Evolutionary conservation across 2,888 invertebrate genomes (phyloP).

Genomic region (Endotricha flammealis): DNA sequence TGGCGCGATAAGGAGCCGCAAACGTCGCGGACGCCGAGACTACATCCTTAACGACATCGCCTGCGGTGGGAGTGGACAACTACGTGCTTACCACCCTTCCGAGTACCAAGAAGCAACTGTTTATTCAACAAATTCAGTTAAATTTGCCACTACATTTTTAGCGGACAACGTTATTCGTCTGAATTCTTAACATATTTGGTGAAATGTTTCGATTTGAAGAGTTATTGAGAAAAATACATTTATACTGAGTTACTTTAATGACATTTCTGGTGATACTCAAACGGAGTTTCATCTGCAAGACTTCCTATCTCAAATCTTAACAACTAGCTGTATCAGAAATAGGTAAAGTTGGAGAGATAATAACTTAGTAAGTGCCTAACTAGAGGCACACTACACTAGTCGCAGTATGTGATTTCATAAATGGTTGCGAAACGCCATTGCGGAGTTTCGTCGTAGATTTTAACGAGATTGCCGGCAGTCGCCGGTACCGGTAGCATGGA

Average conservation of each 20-base stretch:
- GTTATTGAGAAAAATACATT: too few species aligned
- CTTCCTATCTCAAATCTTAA: too few species aligned
- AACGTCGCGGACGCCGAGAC: constrained; percentile 34
- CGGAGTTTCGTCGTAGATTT: constrained; percentile 63
- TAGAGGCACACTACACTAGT: constrained; percentile 46
- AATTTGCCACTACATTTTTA: neutral
- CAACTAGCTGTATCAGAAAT: constrained; percentile 9
- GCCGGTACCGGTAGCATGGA: constrained; percentile 49
- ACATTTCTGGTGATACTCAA: too few species aligned
- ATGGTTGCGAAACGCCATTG: constrained; percentile 47
- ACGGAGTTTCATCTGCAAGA: too few species aligned
- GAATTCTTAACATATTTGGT: too few species aligned
- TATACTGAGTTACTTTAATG: too few species aligned
- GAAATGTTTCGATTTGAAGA: too few species aligned
- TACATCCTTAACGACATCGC: constrained; percentile 59
- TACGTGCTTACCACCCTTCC: constrained; percentile 37
- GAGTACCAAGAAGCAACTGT: constrained; percentile 7
- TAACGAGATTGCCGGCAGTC: constrained; percentile 70
- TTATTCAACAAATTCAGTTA: neutral
- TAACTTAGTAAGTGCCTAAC: constrained; percentile 24
- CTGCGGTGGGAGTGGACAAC: constrained; percentile 58
- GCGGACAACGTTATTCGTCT: too few species aligned
- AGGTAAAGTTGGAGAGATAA: constrained; percentile 14
- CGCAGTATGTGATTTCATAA: constrained; percentile 56
- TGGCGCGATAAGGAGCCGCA: constrained; percentile 62